These are phyloP conservation scores for Pithys albifrons DNA, from an alignment of 2,113 vertebrate genomes.

Conservation along the genomic window DNA sequence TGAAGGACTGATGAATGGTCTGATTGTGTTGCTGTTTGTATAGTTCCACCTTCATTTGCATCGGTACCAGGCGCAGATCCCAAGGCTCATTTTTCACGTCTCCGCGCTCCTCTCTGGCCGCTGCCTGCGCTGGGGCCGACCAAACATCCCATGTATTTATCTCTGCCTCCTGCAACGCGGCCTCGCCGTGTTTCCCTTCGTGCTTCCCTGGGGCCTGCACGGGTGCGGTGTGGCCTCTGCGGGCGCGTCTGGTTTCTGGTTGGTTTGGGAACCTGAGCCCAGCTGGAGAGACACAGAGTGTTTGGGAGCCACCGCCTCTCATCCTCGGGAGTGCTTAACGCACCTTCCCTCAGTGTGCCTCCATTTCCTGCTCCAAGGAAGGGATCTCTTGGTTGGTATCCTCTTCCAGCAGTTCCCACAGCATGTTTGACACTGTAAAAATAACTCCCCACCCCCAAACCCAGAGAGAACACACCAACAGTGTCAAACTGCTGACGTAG, in stretches of 20 bases:
- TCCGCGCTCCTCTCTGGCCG: constrained; percentile 54
- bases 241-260: not conserved
- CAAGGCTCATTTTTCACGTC: constrained; percentile 63
- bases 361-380: not conserved
- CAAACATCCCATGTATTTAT: constrained; percentile 44
- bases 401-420: not conserved
- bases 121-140: constrained; percentile 5
- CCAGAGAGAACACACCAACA: not conserved
- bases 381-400: not conserved
- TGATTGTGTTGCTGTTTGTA: constrained; percentile 78
- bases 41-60: constrained; percentile 81
- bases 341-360: not conserved
- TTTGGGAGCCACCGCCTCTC: not conserved
- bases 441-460: not conserved
- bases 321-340: not conserved
- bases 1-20: constrained; percentile 76
- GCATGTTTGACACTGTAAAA: not conserved
- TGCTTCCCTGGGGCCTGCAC: not conserved
- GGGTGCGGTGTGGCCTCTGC: not conserved
- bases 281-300: not conserved
- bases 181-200: not conserved
- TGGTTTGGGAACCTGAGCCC: not conserved
- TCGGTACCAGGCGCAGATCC: constrained; percentile 80
- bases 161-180: constrained; percentile 18
- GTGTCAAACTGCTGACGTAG: not conserved